A percentile compares a stretch with the other conserved stretches of the same genome.
Evolutionary conservation across 2,113 vertebrate genomes (phyloP).

Genomic region (Alectura lathami): DNA sequence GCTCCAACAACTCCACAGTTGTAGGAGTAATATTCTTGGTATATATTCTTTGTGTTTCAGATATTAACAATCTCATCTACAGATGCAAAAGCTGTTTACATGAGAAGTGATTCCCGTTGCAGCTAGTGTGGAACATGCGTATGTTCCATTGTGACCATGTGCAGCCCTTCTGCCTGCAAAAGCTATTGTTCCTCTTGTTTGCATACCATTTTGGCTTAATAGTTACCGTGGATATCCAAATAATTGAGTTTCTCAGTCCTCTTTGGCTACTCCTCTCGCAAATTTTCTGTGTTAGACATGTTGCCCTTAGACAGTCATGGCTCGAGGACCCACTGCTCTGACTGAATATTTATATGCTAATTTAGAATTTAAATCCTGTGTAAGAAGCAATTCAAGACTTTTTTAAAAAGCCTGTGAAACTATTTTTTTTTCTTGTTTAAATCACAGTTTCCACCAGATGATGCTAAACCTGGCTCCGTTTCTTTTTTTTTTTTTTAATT

Average conservation of each 20-base stretch:
- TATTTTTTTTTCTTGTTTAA: neutral
- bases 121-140: neutral
- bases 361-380: neutral
- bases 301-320: neutral
- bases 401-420: neutral
- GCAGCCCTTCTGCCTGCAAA: neutral
- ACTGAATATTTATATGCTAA: neutral
- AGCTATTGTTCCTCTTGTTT: neutral
- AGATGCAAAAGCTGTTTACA: neutral
- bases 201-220: neutral
- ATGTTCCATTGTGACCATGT: neutral
- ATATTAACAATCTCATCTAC: neutral
- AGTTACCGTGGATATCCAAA: neutral
- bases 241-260: neutral
- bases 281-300: neutral
- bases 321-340: neutral
- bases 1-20: too few species aligned
- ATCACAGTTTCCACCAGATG: neutral
- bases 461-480: neutral
- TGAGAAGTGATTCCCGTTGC: neutral
- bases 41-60: neutral
- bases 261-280: neutral
- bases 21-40: neutral
- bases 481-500: neutral
- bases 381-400: neutral